Evolutionary conservation across 2,797 vertebrate genomes (phyloP), one percentile per base, ranked within the genome.

Genomic region (Manis pentadactyla): DNA sequence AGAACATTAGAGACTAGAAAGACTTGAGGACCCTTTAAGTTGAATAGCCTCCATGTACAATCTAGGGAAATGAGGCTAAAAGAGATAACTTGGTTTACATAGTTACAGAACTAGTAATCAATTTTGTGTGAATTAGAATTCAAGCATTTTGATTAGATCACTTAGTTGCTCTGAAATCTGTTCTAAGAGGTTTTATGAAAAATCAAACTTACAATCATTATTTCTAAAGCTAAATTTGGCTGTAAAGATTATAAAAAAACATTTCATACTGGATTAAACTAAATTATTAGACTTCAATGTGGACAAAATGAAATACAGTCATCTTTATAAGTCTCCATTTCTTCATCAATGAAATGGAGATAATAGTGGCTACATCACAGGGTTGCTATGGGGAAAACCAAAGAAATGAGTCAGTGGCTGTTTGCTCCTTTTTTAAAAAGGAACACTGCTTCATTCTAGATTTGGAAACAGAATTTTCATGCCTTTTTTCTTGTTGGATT

Each of bases 121-220:
- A 37, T 39, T 71, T 46, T 71, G 42, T 63, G 15, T 57, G 25
- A 91, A 82, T 78, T 78, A 89, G 81, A 93, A 95, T n/a, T 53
- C 31, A 71, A 64, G 53, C 14, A 61, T 73, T 94, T 2, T 59
- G n/a, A 81, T 25, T 53, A 64, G 49, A 34, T 57, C 57, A 83
- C 57, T 88, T 71, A 49, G 13, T 90, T 78, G 63, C 42, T 91
- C n/a, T 89, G 39, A 78, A 87, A 68, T 46, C 39, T 49, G 4
- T 81, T 77, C 90, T 75, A 64, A 82, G n/a, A 92, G 14, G 17
- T 64, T 91, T 88, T 71, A 79, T 46, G 11, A 53, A 93, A 61
- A 93, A 42, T 89, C 74, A 95, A 95, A 78, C 21, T 83, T 61
- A 34, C 6, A 95, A 81, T 71, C 18, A 46, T 31, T 77, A 83